Conservation (phyloP, 2,113 vertebrate genomes). For the Cinclus mexicanus region DNA sequence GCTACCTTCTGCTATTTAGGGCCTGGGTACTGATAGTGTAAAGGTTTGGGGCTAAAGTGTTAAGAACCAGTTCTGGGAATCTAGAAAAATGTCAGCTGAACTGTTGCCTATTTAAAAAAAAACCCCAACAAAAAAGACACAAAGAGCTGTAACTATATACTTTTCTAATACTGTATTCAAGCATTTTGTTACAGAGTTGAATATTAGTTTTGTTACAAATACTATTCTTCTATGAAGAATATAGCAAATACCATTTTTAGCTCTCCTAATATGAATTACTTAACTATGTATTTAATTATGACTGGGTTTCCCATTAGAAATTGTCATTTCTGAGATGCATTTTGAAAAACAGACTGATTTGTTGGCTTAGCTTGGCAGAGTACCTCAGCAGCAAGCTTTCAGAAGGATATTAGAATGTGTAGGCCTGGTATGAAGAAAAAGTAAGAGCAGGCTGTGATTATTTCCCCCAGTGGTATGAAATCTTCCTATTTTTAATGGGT, state of each 20-base stretch:
- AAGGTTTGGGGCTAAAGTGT: constrained; percentile 11
- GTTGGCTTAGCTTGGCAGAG: neutral
- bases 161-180: constrained; percentile 59
- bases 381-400: neutral
- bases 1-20: constrained; percentile 50
- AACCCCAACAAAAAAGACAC: neutral
- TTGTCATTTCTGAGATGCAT: neutral
- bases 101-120: constrained; percentile 12
- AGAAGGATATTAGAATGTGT: neutral
- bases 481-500: neutral
- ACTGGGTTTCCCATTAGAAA: neutral
- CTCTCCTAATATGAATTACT: neutral
- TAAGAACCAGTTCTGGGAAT: constrained; percentile 25
- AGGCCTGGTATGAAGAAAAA: neutral
- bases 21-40: constrained; percentile 8
- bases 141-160: constrained; percentile 11
- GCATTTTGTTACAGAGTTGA: constrained; percentile 36
- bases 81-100: neutral
- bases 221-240: constrained; percentile 28
- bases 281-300: neutral
- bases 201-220: constrained; percentile 25
- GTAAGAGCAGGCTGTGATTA: neutral
- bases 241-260: neutral
- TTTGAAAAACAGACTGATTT: neutral
- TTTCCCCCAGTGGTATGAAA: neutral